phyloP scores from a whole-genome alignment of 1,140 invertebrate genomes.

The Hermetia illucens region DNA sequence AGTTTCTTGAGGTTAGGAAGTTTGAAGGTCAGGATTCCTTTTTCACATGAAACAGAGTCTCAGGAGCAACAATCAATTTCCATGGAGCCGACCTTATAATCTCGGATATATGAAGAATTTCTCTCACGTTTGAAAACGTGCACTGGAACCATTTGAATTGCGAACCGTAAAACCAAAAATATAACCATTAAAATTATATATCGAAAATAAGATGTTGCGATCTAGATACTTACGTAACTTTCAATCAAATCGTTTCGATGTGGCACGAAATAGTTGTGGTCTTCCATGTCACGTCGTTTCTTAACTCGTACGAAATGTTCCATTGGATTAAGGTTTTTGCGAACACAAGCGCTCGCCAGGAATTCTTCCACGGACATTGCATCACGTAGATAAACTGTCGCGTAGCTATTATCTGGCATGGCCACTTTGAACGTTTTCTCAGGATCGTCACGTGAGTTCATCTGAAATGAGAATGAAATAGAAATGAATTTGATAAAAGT shows the following conservation, averaged over 20 bases:
- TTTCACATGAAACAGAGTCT: too few relatives aligned
- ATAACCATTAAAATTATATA: too few relatives aligned
- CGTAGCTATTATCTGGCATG: conserved; percentile 65
- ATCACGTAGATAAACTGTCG: conserved; percentile 72
- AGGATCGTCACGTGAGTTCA: conserved; percentile 63
- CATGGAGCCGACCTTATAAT: too few relatives aligned
- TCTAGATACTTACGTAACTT: conserved; percentile 69
- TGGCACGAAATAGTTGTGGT: conserved; percentile 90
- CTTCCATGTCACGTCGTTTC: conserved; percentile 86
- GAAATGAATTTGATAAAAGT: conserved; percentile 3
- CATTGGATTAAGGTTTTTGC: conserved; percentile 79
- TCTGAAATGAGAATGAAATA: conserved; percentile 31
- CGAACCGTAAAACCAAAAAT: too few relatives aligned
- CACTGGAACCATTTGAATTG: too few relatives aligned
- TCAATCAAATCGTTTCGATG: conserved; percentile 85
- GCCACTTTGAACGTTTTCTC: conserved; percentile 81
- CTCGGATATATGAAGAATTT: conserved; percentile 1
- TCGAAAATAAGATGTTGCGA: too few relatives aligned
- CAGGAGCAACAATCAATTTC: too few relatives aligned
- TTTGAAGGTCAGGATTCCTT: too few relatives aligned
- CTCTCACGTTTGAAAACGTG: too few relatives aligned
- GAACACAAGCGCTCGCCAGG: conserved; percentile 75
- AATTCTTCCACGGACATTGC: conserved; percentile 92
- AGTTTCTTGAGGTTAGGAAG: too few relatives aligned
- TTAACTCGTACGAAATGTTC: conserved; percentile 94